Base-by-base conservation (phyloP, 37 sponge, comb jelly and placozoan species). In the Tethya wilhelma region DNA sequence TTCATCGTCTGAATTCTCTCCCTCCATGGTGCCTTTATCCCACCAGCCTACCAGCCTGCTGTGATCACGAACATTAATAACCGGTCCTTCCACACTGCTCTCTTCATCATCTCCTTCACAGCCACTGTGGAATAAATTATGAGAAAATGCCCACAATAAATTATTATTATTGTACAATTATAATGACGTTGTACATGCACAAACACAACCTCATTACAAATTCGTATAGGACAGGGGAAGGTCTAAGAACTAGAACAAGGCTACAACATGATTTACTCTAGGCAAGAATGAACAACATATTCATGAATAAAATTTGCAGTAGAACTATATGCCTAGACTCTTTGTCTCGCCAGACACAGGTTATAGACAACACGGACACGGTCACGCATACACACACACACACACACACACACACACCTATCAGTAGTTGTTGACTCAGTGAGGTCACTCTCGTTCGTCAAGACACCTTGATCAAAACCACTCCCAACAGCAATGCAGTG, bases 81-180 rank as follows among this genome's bases (percentile, higher is more conserved):
- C 34, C 23, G 59, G 37, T 4, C 78, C 49, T 22, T 77, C 77
- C 32, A 78, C 93, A 77, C 93, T 85, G 79, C 93, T 92, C 55
- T 92, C 89, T 37, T 92, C 93, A 64, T 92, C 93, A 80, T 92
- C 93, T 30, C 85, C 93, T 36, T 92, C 93, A 71, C 81, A 59
- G 37, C 93, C 93, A 74, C 86, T 86, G 73, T 30, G 33, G 4
- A 26, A 1, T 17, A 4, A 30, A 58, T 4, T n/a, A 58, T 2
- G 26, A 58, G n/a, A n/a, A n/a, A n/a, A n/a, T n/a, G n/a, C n/a
- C n/a, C n/a, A n/a, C n/a, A n/a, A n/a, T n/a, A n/a, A n/a, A n/a
- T n/a, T n/a, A n/a, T n/a, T n/a, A n/a, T n/a, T n/a, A n/a, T n/a
- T n/a, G n/a, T n/a, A n/a, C n/a, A n/a, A n/a, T n/a, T n/a, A n/a